Evolutionary conservation across 1,140 invertebrate genomes (phyloP).

Genomic region (Galleria mellonella): DNA sequence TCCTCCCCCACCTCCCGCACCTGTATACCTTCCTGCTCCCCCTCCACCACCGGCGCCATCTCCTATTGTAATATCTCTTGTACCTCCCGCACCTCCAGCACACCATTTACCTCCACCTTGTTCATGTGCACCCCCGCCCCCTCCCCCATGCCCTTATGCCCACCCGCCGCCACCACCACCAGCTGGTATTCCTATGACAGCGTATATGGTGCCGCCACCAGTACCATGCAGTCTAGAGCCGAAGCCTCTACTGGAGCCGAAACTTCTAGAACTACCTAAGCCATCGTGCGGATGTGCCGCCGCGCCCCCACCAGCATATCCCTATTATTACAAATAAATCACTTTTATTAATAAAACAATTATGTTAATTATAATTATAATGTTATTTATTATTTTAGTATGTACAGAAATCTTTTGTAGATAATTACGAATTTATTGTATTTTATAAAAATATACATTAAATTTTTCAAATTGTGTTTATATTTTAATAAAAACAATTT

Average conservation of each 20-base stretch:
- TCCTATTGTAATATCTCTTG: slow-evolving; percentile 40
- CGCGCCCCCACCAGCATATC: slow-evolving; percentile 1
- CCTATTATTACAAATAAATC: slow-evolving; percentile 2
- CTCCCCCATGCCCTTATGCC: neutral
- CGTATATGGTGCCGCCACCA: slow-evolving; percentile 46
- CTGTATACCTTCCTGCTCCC: neutral
- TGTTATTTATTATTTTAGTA: slow-evolving; percentile 1
- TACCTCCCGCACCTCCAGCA: slow-evolving; percentile 28
- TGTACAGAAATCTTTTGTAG: neutral
- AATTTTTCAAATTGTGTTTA: too few relatives aligned
- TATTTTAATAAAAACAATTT: too few relatives aligned
- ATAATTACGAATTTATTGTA: neutral
- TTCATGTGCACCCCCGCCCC: too few relatives aligned
- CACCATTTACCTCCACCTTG: neutral
- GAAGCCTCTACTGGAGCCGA: slow-evolving; percentile 27
- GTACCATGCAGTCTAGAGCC: slow-evolving; percentile 47
- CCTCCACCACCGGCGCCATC: slow-evolving; percentile 20
- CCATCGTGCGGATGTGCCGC: slow-evolving; percentile 18
- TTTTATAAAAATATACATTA: too few relatives aligned
- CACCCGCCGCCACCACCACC: slow-evolving; percentile 22
- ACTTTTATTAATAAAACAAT: neutral
- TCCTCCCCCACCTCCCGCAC: slow-evolving; percentile 2
- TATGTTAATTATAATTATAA: neutral
- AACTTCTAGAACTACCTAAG: slow-evolving; percentile 1
- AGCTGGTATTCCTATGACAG: slow-evolving; percentile 40